Conservation (phyloP, 2,113 vertebrate genomes). For the Scopus umbretta region DNA sequence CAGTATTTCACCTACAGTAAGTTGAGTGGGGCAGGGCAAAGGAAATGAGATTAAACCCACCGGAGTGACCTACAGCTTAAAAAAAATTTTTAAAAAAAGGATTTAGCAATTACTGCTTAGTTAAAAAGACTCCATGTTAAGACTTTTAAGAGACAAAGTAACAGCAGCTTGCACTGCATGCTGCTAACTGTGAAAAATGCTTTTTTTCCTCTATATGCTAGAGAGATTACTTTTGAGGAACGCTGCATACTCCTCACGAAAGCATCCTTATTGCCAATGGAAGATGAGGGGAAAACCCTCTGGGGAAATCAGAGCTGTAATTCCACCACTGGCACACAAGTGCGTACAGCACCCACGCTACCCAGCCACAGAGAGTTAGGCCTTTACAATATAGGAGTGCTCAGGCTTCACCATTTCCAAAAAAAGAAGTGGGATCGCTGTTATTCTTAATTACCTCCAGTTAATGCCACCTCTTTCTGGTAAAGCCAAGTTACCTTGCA, state of each 20-base stretch:
- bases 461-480: background rate
- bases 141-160: background rate
- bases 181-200: background rate
- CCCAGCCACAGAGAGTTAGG: background rate
- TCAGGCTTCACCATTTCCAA: background rate
- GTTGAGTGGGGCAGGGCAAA: background rate
- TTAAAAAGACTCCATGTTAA: background rate
- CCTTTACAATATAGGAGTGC: background rate
- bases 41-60: background rate
- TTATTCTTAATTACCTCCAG: background rate
- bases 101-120: background rate
- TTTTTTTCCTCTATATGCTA: background rate
- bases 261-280: background rate
- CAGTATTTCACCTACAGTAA: background rate
- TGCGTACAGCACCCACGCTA: accelerated
- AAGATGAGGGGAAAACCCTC: background rate
- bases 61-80: background rate
- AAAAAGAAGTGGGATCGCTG: background rate
- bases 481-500: background rate
- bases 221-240: background rate
- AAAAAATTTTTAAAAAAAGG: background rate
- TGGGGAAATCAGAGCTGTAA: background rate
- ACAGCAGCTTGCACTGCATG: background rate
- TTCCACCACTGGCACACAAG: background rate
- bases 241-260: background rate